Evolutionary conservation across 2,113 vertebrate species (phyloP).

Genomic region (Pomatostomus ruficeps): DNA sequence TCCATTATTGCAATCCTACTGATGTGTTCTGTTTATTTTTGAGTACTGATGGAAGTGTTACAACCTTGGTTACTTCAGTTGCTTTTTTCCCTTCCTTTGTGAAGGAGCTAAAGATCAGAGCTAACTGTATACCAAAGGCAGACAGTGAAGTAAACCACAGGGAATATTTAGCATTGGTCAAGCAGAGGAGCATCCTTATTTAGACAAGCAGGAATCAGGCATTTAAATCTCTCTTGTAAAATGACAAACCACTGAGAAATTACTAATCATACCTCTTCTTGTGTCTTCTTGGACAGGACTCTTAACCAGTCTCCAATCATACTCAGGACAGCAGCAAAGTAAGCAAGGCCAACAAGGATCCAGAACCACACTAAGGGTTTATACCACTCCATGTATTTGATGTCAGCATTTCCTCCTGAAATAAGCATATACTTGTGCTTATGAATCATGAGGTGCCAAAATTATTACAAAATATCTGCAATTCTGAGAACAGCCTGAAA

Average conservation of each 20-base stretch:
- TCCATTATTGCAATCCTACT: not conserved
- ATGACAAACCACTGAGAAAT: not conserved
- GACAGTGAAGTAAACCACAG: not conserved
- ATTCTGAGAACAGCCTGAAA: not conserved
- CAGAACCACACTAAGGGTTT: slow-evolving; percentile 94
- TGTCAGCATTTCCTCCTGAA: slow-evolving; percentile 86
- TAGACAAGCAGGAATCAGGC: not conserved
- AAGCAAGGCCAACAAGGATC: slow-evolving; percentile 93
- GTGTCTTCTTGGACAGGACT: slow-evolving; percentile 91
- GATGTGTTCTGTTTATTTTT: not conserved
- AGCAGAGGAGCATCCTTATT: not conserved
- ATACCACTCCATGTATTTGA: slow-evolving; percentile 92
- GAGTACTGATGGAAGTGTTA: not conserved
- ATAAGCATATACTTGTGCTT: not conserved
- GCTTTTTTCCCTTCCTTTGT: not conserved
- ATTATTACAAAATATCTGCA: not conserved
- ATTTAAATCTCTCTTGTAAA: not conserved
- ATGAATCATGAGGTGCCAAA: not conserved
- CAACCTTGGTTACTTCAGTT: not conserved
- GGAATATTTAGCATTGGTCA: not conserved
- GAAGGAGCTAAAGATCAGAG: not conserved
- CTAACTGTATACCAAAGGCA: not conserved
- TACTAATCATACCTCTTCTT: slow-evolving; percentile 85
- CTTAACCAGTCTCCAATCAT: slow-evolving; percentile 96
- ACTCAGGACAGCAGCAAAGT: slow-evolving; percentile 94